These are phyloP conservation scores for Drosophila pseudotalamancana DNA, from an alignment of 2,888 invertebrate genomes.

Conservation along the genomic window DNA sequence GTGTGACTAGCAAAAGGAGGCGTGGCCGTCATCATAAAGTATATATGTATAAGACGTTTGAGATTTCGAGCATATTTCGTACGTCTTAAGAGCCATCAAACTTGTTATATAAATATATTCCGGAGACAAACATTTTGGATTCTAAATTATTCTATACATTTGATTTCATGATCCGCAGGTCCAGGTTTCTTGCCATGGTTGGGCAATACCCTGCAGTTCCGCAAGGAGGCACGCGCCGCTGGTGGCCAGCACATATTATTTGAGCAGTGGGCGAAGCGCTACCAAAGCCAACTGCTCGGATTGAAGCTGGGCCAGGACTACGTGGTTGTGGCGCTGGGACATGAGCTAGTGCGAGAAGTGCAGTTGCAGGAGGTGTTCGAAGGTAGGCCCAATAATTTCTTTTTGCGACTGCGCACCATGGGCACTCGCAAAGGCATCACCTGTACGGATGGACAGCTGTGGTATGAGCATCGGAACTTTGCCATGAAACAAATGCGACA, in stretches of 20 bases:
- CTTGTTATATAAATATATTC: too few species aligned
- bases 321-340: constrained; percentile 86
- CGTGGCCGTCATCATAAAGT: too few species aligned
- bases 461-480: constrained; percentile 86
- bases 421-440: constrained; percentile 86
- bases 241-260: constrained; percentile 86
- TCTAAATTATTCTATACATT: too few species aligned
- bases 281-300: constrained; percentile 86
- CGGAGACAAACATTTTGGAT: too few species aligned
- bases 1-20: too few species aligned
- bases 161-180: constrained; percentile 61
- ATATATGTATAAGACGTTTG: too few species aligned
- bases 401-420: constrained; percentile 87
- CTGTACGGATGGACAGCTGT: constrained; percentile 86
- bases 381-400: constrained; percentile 88
- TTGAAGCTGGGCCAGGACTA: constrained; percentile 86
- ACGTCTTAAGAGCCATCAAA: too few species aligned
- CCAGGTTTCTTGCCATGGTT: constrained; percentile 82
- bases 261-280: constrained; percentile 84
- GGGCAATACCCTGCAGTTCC: constrained; percentile 82
- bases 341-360: constrained; percentile 85
- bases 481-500: constrained; percentile 85
- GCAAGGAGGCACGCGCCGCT: constrained; percentile 75
- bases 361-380: constrained; percentile 87
- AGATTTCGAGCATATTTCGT: too few species aligned